These are phyloP conservation scores for Proterorhinus semilunaris DNA, from an alignment of 2,113 vertebrate species.

Conservation along the genomic window DNA sequence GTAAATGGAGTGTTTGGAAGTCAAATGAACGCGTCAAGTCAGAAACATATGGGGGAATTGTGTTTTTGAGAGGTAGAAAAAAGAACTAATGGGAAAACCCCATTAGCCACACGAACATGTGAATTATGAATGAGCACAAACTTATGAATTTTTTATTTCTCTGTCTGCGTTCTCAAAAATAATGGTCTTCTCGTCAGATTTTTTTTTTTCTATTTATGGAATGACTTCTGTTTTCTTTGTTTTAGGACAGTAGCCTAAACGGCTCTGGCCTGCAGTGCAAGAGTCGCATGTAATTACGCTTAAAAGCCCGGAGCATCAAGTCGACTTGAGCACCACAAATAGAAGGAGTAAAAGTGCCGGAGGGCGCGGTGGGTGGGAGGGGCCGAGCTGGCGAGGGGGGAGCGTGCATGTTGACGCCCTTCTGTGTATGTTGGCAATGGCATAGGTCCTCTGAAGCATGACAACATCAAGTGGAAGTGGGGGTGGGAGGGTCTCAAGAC, in stretches of 20 bases:
- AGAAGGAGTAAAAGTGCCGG: slow-evolving; percentile 32
- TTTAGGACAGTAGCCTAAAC: slow-evolving; percentile 15
- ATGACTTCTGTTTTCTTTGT: slow-evolving; percentile 47
- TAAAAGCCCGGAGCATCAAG: slow-evolving; percentile 31
- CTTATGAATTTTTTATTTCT: slow-evolving; percentile 7
- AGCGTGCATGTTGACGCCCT: slow-evolving; percentile 32
- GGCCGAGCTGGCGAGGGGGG: slow-evolving; percentile 3
- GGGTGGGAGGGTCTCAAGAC: slow-evolving; percentile 48
- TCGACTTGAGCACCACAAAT: slow-evolving; percentile 30
- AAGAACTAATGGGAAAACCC: neutral
- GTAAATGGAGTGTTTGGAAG: slow-evolving; percentile 4
- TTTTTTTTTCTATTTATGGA: slow-evolving; percentile 16
- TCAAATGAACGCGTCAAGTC: neutral
- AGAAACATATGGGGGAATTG: slow-evolving; percentile 14
- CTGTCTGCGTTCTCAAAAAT: neutral
- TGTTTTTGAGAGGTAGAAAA: slow-evolving; percentile 4
- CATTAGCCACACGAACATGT: slow-evolving; percentile 1
- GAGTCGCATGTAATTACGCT: slow-evolving; percentile 60
- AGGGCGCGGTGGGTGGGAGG: slow-evolving; percentile 30
- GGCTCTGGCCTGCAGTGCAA: slow-evolving; percentile 26
- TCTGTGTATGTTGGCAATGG: slow-evolving; percentile 48
- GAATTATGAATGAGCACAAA: slow-evolving; percentile 11
- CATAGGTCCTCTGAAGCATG: slow-evolving; percentile 31
- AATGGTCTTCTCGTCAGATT: neutral
- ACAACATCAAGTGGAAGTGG: slow-evolving; percentile 21